Percentiles rank a stretch among this genome's conserved stretches.
phyloP scores from a whole-genome alignment of 2,113 vertebrate species.

The Arizona elegans region DNA sequence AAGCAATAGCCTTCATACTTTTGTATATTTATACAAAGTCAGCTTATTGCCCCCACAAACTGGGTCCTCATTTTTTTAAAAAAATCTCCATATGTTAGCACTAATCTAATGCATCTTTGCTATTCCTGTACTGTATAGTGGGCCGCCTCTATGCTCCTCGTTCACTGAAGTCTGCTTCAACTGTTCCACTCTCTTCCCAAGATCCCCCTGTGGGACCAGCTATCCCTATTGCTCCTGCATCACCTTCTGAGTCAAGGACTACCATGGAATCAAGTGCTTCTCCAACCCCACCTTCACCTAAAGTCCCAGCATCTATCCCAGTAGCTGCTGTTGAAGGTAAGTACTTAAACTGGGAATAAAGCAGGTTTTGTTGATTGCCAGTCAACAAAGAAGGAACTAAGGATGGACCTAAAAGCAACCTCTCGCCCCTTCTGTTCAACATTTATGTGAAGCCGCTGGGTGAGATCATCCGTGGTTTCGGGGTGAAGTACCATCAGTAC shows the following conservation, averaged over 20 bases:
- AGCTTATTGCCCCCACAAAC: no score
- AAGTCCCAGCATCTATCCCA: constrained; percentile 73
- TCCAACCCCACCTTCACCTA: constrained; percentile 66
- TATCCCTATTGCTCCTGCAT: constrained; percentile 69
- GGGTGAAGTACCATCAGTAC: no score
- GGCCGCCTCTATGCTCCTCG: constrained; percentile 72
- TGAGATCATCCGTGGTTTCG: no score
- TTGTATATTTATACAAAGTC: no score
- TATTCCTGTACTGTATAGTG: constrained; percentile 46
- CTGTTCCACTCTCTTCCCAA: constrained; percentile 69
- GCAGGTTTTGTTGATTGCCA: neutral
- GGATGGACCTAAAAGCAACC: neutral
- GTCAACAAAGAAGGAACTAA: neutral
- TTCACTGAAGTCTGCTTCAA: constrained; percentile 79
- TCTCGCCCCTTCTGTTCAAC: no score
- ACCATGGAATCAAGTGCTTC: constrained; percentile 52
- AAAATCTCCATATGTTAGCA: neutral
- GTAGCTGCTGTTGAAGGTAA: constrained; percentile 81
- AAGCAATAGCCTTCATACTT: no score
- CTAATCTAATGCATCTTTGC: constrained; percentile 5
- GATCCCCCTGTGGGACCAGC: constrained; percentile 66
- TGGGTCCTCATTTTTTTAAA: no score
- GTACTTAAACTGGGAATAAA: neutral
- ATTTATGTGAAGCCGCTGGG: no score
- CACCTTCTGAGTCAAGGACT: constrained; percentile 33